Evolutionary conservation across 2,113 vertebrate genomes (phyloP).

Genomic region (Calonectris borealis): DNA sequence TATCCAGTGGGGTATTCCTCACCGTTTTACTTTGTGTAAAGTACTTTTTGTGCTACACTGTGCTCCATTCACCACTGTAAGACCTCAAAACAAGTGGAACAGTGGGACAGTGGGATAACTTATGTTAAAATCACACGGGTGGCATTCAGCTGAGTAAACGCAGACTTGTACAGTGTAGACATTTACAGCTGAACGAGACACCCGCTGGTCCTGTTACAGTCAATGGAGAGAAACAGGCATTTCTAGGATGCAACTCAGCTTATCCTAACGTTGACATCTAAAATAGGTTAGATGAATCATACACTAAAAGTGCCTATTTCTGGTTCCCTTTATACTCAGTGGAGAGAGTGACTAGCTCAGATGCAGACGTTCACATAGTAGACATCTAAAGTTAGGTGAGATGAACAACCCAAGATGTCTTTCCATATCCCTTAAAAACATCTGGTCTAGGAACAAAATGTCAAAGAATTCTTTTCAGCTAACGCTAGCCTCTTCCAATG

Average conservation of each 20-base stretch:
- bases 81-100: background rate
- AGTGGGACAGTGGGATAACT: background rate
- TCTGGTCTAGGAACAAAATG: background rate
- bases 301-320: conserved; percentile 18
- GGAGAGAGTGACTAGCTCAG: conserved; percentile 36
- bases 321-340: conserved; percentile 25
- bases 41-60: rapidly evolving
- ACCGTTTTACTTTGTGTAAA: background rate
- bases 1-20: background rate
- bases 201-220: conserved; percentile 18
- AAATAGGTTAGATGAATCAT: conserved; percentile 63
- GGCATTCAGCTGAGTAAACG: conserved; percentile 10
- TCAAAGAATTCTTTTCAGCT: background rate
- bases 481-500: background rate
- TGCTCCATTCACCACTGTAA: background rate
- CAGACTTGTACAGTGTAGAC: background rate
- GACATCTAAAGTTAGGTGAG: conserved; percentile 56
- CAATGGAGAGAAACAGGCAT: conserved; percentile 13
- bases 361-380: conserved; percentile 26
- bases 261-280: conserved; percentile 20
- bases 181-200: conserved; percentile 13
- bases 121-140: background rate
- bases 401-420: conserved; percentile 13
- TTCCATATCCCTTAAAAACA: background rate
- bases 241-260: conserved; percentile 48